A percentile compares a stretch with the other conserved stretches of the same genome.
phyloP scores from a whole-genome alignment of 2,113 vertebrate genomes.

The Bos indicus region DNA sequence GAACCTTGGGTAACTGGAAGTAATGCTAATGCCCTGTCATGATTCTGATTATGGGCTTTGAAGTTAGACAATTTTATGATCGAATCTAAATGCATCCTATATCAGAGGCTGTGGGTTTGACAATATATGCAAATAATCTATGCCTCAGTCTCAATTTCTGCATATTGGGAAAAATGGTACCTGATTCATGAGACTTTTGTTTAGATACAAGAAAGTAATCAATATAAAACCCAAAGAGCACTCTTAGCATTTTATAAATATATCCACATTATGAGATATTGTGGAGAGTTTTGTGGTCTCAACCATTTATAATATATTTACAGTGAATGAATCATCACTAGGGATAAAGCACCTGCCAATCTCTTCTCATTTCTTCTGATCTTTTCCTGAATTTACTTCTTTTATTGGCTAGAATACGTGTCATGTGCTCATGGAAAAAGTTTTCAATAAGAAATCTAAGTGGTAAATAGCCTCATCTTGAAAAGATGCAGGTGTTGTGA shows the following conservation, averaged over 20 bases:
- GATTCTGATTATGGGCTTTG: background rate
- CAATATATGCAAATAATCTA: background rate
- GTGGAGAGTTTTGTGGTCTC: background rate
- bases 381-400: background rate
- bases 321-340: background rate
- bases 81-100: background rate
- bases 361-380: background rate
- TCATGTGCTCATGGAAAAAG: background rate
- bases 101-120: background rate
- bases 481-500: background rate
- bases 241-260: background rate
- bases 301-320: background rate
- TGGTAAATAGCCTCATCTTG: background rate
- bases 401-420: rapidly evolving
- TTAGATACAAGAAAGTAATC: background rate
- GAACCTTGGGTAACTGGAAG: background rate
- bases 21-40: rapidly evolving
- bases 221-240: background rate
- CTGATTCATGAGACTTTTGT: background rate
- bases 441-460: background rate
- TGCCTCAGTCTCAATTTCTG: background rate
- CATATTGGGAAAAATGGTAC: background rate
- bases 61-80: too few species aligned
- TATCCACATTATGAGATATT: background rate
- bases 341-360: background rate